These are phyloP conservation scores for Cylindroiulus punctatus DNA, from an alignment of 2,888 invertebrate genomes.

Conservation along the genomic window DNA sequence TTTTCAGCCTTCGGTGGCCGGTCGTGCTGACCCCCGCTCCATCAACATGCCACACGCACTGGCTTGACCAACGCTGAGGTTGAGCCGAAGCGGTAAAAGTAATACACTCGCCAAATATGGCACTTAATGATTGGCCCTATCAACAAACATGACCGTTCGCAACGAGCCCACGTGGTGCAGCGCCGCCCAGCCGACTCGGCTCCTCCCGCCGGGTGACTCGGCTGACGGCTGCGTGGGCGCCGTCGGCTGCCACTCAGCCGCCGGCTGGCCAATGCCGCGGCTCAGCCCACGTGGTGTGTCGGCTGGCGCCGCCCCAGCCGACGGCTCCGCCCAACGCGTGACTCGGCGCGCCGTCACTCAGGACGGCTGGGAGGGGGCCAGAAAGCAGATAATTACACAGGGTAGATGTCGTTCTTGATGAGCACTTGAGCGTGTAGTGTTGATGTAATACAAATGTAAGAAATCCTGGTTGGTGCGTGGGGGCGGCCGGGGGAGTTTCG, in stretches of 20 bases:
- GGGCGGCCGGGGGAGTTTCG: slow-evolving; percentile 57
- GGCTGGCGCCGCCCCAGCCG: not conserved
- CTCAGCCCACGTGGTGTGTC: not conserved
- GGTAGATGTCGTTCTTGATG: slow-evolving; percentile 60
- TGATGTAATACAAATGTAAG: slow-evolving; percentile 61
- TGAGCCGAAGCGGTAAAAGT: slow-evolving; percentile 53
- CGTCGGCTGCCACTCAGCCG: not conserved
- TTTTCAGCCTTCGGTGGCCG: not conserved
- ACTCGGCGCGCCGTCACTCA: slow-evolving; percentile 55
- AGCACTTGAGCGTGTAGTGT: slow-evolving; percentile 61
- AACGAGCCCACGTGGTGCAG: slow-evolving; percentile 63
- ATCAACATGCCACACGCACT: slow-evolving; percentile 31
- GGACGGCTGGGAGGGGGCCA: slow-evolving; percentile 44
- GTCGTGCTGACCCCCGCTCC: slow-evolving; percentile 13
- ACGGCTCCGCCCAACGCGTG: not conserved
- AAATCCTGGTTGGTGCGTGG: slow-evolving; percentile 59
- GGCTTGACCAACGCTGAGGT: slow-evolving; percentile 33
- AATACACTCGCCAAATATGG: slow-evolving; percentile 63
- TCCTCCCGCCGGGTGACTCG: slow-evolving; percentile 51
- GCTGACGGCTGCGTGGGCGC: not conserved
- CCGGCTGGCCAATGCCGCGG: not conserved
- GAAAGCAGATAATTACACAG: slow-evolving; percentile 60
- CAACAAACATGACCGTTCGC: slow-evolving; percentile 62
- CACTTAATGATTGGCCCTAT: slow-evolving; percentile 65
- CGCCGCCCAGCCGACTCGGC: not conserved